Evolutionary conservation across 2,888 invertebrate genomes (phyloP).

Genomic region (Andrena trimmerana): DNA sequence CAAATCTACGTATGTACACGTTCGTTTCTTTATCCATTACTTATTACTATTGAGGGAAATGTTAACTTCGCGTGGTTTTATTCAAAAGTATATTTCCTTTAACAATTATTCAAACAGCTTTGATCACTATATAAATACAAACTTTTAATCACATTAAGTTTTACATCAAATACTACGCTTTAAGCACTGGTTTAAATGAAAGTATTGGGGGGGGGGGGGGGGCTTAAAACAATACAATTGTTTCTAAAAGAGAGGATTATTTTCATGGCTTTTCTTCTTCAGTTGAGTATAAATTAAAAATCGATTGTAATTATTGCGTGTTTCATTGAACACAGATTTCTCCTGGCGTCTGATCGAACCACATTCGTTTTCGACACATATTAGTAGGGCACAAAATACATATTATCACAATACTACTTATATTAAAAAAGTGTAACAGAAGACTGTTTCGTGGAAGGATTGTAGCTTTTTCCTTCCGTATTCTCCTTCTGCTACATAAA

Average conservation of each 20-base stretch:
- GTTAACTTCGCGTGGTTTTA: slow-evolving; percentile 12
- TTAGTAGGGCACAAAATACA: slow-evolving; percentile 31
- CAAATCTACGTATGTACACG: background rate
- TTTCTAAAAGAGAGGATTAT: slow-evolving; percentile 7
- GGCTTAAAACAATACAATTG: slow-evolving; percentile 10
- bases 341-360: background rate
- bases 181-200: slow-evolving; percentile 32
- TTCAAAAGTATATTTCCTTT: slow-evolving; percentile 59
- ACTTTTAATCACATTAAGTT: slow-evolving; percentile 47
- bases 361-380: slow-evolving; percentile 3
- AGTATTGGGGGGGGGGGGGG: background rate
- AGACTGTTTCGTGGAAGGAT: slow-evolving; percentile 32
- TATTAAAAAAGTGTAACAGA: slow-evolving; percentile 20
- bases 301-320: slow-evolving; percentile 1
- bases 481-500: slow-evolving; percentile 18
- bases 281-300: slow-evolving; percentile 17
- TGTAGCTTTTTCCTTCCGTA: slow-evolving; percentile 6
- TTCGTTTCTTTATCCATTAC: background rate
- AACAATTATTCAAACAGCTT: slow-evolving; percentile 55
- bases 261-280: slow-evolving; percentile 13
- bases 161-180: slow-evolving; percentile 43
- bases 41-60: slow-evolving; percentile 5
- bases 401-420: slow-evolving; percentile 51
- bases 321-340: slow-evolving; percentile 20
- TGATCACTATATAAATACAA: slow-evolving; percentile 51